Evolutionary conservation across 2,797 vertebrate genomes (phyloP), one percentile per base, ranked within the genome.

Genomic region (Sparidentex hasta): DNA sequence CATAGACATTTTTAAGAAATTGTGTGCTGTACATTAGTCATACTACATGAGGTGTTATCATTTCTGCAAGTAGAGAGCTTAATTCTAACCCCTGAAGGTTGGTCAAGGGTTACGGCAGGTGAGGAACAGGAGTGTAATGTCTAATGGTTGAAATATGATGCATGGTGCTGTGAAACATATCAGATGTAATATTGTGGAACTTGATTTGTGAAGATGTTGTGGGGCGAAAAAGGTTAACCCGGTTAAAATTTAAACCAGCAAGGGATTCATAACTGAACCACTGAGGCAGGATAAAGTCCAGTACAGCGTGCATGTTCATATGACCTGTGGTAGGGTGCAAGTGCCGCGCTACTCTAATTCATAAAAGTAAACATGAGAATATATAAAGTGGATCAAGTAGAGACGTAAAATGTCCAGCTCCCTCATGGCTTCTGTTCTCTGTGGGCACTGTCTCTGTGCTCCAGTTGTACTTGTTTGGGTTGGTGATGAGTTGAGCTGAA

Each of bases 401-500:
- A 73, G 14, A 51, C 18, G 25, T 46, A 38, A 38, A 57, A 58
- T 54, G 8, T 33, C 18, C 61, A n/a, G 47, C 18, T 13, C 44
- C 33, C 33, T 50, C 29, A 1, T 41, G 14, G 20, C 52, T 17
- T 14, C 17, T 9, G 51, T 57, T 20, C 56, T 75, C 59, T 57
- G 50, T 47, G 33, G 67, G 18, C 41, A 18, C 21, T 11, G 13
- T 46, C 65, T 56, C 58, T 18, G 38, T 12, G 41, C 33, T 74
- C 21, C 51, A 48, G 46, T 21, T 63, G 46, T 18, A 51, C 61
- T 85, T 74, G 76, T 80, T 86, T 80, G 80, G 59, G 68, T 76
- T 61, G 5, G 16, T 33, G 82, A 82, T 67, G 81, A 78, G 69
- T 66, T 70, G 78, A 72, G 68, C 77, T 77, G 75, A 90, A 62